Evolutionary conservation across 1,140 invertebrate genomes (phyloP), one percentile per base, ranked within the genome.

Genomic region (Nasonia longicornis): DNA sequence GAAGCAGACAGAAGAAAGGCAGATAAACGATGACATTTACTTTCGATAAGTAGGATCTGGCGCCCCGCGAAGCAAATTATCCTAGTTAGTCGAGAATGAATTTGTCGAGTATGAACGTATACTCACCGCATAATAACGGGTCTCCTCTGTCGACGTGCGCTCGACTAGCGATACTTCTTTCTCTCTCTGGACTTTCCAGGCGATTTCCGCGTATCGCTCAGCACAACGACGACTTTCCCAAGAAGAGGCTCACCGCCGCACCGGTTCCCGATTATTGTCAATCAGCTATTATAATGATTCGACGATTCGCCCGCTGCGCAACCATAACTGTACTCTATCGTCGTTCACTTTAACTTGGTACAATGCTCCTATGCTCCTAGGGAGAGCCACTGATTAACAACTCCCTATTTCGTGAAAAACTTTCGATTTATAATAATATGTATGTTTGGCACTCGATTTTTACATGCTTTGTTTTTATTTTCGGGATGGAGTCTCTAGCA

Each of bases 291-390:
- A 70, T 35, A 29, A 35, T 35, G 29, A 38, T 70, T 35, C 11
- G 31, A 35, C 14, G 67, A 69, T 69, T 64, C 67, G 22, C 6
- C 67, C 26, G 14, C 38, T 29, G 11, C 12, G 29, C 29, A 69
- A 69, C 31, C 14, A 26, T 22, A 70, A 70, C 16, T 35, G 45
- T 48, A 48, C 10, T 3, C 45, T 12, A 14, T 48, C 14, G 67
- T 70, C 26, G 38, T 74, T 42, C 29, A 42, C 71, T 45, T 82
- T 38, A 69, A 80, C 71, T 31, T 48, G 14, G 35, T 20, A 20
- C 58, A 63, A 63, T 20, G 58, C 58, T 42, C 14, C 58, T 14
- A 63, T 20, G 58, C 58, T 42, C 14, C 58, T 14, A 11, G 58
- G n/a, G 16, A 63, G 31, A 35, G 31, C 3, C 31, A 35, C 14